phyloP scores from a whole-genome alignment of 2,113 vertebrate species.

The Grus americana region DNA sequence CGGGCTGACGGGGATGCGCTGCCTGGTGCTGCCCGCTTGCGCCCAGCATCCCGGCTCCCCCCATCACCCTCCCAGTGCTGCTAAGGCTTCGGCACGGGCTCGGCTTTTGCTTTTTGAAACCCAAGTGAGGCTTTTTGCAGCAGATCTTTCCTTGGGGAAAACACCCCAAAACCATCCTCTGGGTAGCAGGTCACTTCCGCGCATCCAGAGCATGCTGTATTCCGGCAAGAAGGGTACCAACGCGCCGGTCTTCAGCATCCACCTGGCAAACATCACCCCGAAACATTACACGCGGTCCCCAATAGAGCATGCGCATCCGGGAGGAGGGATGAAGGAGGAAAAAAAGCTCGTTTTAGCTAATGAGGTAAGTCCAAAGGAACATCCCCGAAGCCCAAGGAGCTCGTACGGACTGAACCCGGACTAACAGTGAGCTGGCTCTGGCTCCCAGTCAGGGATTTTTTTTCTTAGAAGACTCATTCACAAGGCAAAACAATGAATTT shows the following conservation, averaged over 20 bases:
- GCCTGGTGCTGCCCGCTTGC: accelerated
- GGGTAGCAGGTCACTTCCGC: accelerated
- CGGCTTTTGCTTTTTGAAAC: neutral
- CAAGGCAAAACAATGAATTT: neutral
- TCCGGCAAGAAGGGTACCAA: neutral
- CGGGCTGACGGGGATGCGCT: neutral
- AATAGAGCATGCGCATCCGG: accelerated
- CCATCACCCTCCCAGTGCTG: neutral
- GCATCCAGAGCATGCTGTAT: accelerated
- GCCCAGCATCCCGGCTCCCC: neutral
- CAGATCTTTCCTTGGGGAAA: neutral
- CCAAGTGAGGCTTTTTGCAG: accelerated
- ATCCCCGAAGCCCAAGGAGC: neutral
- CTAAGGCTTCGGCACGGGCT: neutral
- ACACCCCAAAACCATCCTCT: neutral
- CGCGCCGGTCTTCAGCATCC: accelerated
- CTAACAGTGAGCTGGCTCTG: neutral
- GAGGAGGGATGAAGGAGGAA: neutral
- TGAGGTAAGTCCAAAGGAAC: neutral
- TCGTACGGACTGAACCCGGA: accelerated
- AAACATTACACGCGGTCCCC: accelerated
- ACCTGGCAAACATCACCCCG: accelerated
- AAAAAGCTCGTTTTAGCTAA: neutral
- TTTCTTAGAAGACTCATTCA: neutral
- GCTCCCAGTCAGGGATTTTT: neutral